These are phyloP conservation scores for Heliothis subflexa DNA, from an alignment of 1,140 invertebrate species.

Conservation along the genomic window DNA sequence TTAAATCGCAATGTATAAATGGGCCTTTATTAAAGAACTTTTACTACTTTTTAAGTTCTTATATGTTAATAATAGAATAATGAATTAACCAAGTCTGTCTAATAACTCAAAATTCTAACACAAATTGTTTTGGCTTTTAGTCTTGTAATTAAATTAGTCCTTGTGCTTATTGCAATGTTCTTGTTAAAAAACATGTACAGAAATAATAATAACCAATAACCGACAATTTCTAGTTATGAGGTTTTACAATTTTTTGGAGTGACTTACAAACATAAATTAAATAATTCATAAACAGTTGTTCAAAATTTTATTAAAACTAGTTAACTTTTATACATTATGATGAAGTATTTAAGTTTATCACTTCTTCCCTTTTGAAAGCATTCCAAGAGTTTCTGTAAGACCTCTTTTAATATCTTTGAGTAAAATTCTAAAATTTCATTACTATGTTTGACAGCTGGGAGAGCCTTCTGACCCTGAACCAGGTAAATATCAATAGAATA, in stretches of 20 bases:
- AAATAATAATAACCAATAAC: constrained; percentile 23
- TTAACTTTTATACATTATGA: too few relatives aligned
- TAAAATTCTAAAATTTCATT: background rate
- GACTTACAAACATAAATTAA: too few relatives aligned
- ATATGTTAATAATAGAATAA: too few relatives aligned
- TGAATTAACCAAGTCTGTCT: background rate
- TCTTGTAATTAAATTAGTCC: background rate
- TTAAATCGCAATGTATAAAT: too few relatives aligned
- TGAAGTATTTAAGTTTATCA: too few relatives aligned
- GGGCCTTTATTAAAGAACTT: too few relatives aligned
- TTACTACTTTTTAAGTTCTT: too few relatives aligned
- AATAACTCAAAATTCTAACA: constrained; percentile 32
- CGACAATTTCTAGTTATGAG: background rate
- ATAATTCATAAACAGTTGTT: too few relatives aligned
- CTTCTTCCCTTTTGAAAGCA: too few relatives aligned
- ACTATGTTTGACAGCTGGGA: constrained; percentile 16
- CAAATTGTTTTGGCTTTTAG: constrained; percentile 17
- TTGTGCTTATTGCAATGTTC: constrained; percentile 34
- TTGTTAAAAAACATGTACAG: background rate
- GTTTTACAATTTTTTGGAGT: too few relatives aligned
- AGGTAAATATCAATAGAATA: background rate
- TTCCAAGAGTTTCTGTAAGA: too few relatives aligned
- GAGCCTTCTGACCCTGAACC: background rate
- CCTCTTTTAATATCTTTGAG: background rate
- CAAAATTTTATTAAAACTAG: too few relatives aligned